phyloP scores from a whole-genome alignment of 1,140 invertebrate genomes.

The Hyphantria cunea region DNA sequence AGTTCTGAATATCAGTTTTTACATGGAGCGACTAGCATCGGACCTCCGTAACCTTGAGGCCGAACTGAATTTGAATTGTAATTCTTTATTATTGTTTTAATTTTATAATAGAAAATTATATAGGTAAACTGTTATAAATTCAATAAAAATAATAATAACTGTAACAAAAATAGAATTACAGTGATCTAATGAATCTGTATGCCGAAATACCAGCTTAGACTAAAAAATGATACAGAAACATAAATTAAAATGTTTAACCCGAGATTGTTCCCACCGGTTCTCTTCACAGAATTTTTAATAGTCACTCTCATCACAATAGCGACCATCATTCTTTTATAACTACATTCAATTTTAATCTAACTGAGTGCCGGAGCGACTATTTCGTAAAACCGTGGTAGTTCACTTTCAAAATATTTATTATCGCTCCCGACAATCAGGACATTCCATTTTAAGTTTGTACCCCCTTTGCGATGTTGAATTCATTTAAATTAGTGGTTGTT shows the following conservation, averaged over 20 bases:
- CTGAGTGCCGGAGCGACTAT: slow-evolving; percentile 57
- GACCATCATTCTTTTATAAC: slow-evolving; percentile 49
- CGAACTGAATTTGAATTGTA: too few species aligned
- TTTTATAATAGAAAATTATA: too few species aligned
- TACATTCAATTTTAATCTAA: slow-evolving; percentile 63
- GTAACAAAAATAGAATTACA: too few species aligned
- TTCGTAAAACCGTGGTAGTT: slow-evolving; percentile 30
- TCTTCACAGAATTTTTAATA: slow-evolving; percentile 12
- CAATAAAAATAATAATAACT: too few species aligned
- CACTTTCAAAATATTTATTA: slow-evolving; percentile 28
- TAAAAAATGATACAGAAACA: too few species aligned
- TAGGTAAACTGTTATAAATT: too few species aligned
- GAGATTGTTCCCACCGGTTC: slow-evolving; percentile 6
- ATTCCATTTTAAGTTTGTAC: slow-evolving; percentile 2
- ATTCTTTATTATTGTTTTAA: too few species aligned
- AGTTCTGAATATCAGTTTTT: too few species aligned
- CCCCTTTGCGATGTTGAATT: slow-evolving; percentile 6
- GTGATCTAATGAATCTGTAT: too few species aligned
- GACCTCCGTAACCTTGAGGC: too few species aligned
- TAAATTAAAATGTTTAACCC: background rate
- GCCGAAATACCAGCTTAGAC: too few species aligned
- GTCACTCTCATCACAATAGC: slow-evolving; percentile 17
- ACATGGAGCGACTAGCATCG: too few species aligned
- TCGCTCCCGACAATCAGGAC: slow-evolving; percentile 15
- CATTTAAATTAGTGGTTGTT: slow-evolving; percentile 5